Evolutionary conservation across 2,888 invertebrate species (phyloP).

Genomic region (Caenorhabditis sp.): DNA sequence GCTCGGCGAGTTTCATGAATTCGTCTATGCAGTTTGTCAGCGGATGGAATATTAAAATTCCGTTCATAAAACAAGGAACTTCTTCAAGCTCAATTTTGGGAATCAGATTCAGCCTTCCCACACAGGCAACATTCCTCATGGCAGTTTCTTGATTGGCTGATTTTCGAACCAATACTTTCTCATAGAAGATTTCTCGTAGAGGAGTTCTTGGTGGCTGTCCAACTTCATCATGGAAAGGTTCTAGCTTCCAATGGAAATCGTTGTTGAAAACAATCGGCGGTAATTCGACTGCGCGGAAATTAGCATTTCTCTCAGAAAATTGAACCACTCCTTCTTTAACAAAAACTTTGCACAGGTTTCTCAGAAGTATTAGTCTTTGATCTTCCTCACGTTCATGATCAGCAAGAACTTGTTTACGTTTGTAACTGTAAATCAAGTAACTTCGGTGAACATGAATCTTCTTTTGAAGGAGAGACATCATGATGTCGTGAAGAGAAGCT

Average conservation of each 20-base stretch:
- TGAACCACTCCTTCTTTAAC: conserved; percentile 14
- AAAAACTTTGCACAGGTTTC: conserved; percentile 9
- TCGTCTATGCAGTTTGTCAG: conserved; percentile 11
- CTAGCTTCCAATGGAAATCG: conserved; percentile 44
- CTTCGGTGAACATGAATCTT: conserved; percentile 59
- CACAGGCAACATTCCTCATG: conserved; percentile 9
- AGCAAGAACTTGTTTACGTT: conserved; percentile 41
- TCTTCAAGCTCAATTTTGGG: conserved; percentile 13
- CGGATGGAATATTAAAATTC: conserved; percentile 46
- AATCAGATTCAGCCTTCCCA: conserved; percentile 30
- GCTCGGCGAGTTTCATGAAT: conserved; percentile 49
- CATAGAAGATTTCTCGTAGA: conserved; percentile 42
- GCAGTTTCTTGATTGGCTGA: background rate
- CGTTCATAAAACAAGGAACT: conserved; percentile 16
- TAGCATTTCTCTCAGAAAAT: background rate
- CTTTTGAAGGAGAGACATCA: conserved; percentile 35
- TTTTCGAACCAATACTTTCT: conserved; percentile 27
- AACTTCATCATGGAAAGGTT: conserved; percentile 45
- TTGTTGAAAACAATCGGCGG: conserved; percentile 53
- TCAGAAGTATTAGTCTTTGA: conserved; percentile 6
- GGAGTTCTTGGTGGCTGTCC: background rate
- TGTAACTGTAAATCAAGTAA: conserved; percentile 59
- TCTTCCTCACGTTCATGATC: background rate
- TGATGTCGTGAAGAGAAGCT: conserved; percentile 34
- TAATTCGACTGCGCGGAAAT: background rate